phyloP scores from a whole-genome alignment of 2,797 vertebrate genomes.

The Centropyge bicolor region DNA sequence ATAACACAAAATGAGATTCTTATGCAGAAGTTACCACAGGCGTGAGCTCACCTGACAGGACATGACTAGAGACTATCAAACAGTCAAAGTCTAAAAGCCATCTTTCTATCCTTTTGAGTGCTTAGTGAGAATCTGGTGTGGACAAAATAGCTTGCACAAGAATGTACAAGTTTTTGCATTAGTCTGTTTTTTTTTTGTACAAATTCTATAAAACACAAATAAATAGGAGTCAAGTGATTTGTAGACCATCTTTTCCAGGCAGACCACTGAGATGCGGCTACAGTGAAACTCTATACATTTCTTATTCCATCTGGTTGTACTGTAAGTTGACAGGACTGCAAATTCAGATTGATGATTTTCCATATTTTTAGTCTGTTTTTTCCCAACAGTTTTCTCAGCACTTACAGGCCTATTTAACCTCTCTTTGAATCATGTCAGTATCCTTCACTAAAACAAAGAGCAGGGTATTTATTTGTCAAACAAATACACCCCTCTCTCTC shows the following conservation, averaged over 20 bases:
- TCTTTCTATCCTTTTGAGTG: background rate
- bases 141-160: background rate
- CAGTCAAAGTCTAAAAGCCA: background rate
- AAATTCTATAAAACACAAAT: slow-evolving; percentile 19
- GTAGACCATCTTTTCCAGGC: background rate
- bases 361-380: slow-evolving; percentile 31
- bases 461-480: slow-evolving; percentile 82
- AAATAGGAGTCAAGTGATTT: background rate
- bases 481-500: slow-evolving; percentile 73
- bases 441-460: slow-evolving; percentile 77
- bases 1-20: slow-evolving; percentile 47
- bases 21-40: slow-evolving; percentile 14
- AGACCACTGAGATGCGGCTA: slow-evolving; percentile 11
- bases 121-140: background rate
- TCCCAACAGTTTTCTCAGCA: slow-evolving; percentile 54
- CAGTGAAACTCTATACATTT: slow-evolving; percentile 8
- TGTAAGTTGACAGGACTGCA: slow-evolving; percentile 41
- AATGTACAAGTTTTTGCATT: background rate
- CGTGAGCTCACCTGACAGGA: slow-evolving; percentile 31
- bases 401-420: slow-evolving; percentile 81
- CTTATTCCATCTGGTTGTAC: slow-evolving; percentile 32
- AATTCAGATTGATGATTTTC: slow-evolving; percentile 62
- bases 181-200: slow-evolving; percentile 7
- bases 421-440: slow-evolving; percentile 75
- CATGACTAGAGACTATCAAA: slow-evolving; percentile 8